phyloP scores from a whole-genome alignment of 1,140 invertebrate species.

The Choristoneura fumiferana region DNA sequence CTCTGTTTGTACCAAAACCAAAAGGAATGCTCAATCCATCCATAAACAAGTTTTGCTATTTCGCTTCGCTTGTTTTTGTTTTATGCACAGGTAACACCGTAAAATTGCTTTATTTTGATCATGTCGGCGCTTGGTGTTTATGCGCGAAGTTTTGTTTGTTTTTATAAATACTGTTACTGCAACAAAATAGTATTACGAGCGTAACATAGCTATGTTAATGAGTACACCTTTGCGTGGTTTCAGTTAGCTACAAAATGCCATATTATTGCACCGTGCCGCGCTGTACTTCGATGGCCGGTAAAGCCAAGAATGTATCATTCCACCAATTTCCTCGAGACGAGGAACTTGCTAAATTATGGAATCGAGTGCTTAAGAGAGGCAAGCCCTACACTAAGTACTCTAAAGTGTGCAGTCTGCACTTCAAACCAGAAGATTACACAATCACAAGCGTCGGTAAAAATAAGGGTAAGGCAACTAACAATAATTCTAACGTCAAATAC shows the following conservation, averaged over 20 bases:
- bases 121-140: slow-evolving; percentile 60
- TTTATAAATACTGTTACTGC: slow-evolving; percentile 37
- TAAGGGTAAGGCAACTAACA: slow-evolving; percentile 59
- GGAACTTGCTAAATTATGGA: slow-evolving; percentile 66
- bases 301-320: slow-evolving; percentile 72
- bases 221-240: slow-evolving; percentile 21
- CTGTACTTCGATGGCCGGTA: slow-evolving; percentile 75
- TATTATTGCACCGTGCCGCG: slow-evolving; percentile 74
- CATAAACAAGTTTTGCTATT: no score
- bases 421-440: slow-evolving; percentile 69
- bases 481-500: neutral
- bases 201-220: slow-evolving; percentile 41
- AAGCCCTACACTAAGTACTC: slow-evolving; percentile 76
- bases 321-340: slow-evolving; percentile 73
- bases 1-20: no score
- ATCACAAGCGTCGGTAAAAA: slow-evolving; percentile 69
- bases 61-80: no score
- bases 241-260: slow-evolving; percentile 55
- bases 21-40: no score
- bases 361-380: slow-evolving; percentile 65
- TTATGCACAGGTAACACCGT: neutral
- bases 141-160: slow-evolving; percentile 62
- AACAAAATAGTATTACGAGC: slow-evolving; percentile 26
- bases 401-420: slow-evolving; percentile 74
- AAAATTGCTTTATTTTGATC: slow-evolving; percentile 24